These are phyloP conservation scores for Nanorana parkeri DNA, from an alignment of 2,113 vertebrate genomes.

Conservation along the genomic window DNA sequence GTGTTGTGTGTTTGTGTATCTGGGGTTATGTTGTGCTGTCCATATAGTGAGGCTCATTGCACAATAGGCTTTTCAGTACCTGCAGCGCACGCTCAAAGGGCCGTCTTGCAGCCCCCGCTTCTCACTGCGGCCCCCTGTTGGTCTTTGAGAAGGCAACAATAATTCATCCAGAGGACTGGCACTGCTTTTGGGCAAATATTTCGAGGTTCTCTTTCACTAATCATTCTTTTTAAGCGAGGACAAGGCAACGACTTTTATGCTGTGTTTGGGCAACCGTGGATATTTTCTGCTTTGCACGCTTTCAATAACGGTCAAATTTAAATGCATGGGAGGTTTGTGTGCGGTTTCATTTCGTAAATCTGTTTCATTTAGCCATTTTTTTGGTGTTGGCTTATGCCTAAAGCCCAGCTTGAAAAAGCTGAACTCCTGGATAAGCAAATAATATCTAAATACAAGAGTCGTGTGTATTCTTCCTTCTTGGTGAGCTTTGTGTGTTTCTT, in stretches of 20 bases:
- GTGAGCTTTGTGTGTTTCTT: too few relatives aligned
- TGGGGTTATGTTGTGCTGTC: conserved; percentile 62
- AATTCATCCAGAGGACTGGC: conserved; percentile 62
- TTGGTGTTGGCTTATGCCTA: too few relatives aligned
- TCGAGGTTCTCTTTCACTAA: conserved; percentile 67
- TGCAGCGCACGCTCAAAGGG: conserved; percentile 68
- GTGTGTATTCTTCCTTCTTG: too few relatives aligned
- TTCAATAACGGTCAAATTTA: neutral
- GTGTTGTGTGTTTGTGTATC: conserved; percentile 53
- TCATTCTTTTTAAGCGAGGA: conserved; percentile 52
- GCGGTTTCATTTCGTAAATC: too few relatives aligned
- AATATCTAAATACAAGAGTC: too few relatives aligned
- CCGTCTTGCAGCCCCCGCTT: conserved; percentile 40
- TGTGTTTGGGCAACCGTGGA: neutral
- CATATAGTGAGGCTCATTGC: conserved; percentile 62
- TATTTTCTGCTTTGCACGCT: neutral
- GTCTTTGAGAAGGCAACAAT: conserved; percentile 70
- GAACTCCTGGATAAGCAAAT: too few relatives aligned
- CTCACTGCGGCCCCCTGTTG: conserved; percentile 64
- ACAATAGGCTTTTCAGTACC: conserved; percentile 65
- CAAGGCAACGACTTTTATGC: conserved; percentile 48
- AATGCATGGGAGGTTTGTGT: too few relatives aligned
- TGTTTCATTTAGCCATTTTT: too few relatives aligned
- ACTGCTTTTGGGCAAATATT: conserved; percentile 74
- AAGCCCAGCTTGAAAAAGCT: too few relatives aligned